A percentile compares a stretch with the other conserved stretches of the same genome.
phyloP scores from a whole-genome alignment of 2,888 invertebrate species.

The Mesoligia furuncula region DNA sequence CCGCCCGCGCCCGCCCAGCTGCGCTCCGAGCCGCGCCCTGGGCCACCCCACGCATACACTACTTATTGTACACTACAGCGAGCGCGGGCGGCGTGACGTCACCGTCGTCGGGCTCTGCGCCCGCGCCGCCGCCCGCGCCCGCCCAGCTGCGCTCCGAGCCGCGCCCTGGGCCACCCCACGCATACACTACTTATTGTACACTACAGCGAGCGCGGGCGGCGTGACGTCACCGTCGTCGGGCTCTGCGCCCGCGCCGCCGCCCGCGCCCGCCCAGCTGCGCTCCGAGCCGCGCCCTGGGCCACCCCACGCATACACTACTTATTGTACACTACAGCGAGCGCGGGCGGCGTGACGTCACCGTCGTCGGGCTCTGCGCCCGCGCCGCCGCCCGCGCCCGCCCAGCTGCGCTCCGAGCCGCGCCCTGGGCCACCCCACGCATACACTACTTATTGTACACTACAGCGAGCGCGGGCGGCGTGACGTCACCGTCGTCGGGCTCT shows the following conservation, averaged over 20 bases:
- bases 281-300: constrained; percentile 84
- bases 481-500: constrained; percentile 89
- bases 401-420: constrained; percentile 85
- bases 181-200: constrained; percentile 60
- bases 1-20: constrained; percentile 73
- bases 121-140: constrained; percentile 73
- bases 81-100: constrained; percentile 95
- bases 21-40: constrained; percentile 85
- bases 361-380: constrained; percentile 80
- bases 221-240: constrained; percentile 92
- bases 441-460: constrained; percentile 64
- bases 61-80: constrained; percentile 61
- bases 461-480: constrained; percentile 95
- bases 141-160: constrained; percentile 85
- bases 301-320: constrained; percentile 65
- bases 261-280: constrained; percentile 77
- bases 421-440: constrained; percentile 72
- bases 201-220: constrained; percentile 93
- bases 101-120: constrained; percentile 83
- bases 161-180: constrained; percentile 77
- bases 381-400: constrained; percentile 73
- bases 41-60: constrained; percentile 69
- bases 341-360: constrained; percentile 94
- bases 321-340: constrained; percentile 83
- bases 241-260: constrained; percentile 76